Evolutionary conservation across 1,140 invertebrate genomes (phyloP).

Genomic region (Orius laevigatus): DNA sequence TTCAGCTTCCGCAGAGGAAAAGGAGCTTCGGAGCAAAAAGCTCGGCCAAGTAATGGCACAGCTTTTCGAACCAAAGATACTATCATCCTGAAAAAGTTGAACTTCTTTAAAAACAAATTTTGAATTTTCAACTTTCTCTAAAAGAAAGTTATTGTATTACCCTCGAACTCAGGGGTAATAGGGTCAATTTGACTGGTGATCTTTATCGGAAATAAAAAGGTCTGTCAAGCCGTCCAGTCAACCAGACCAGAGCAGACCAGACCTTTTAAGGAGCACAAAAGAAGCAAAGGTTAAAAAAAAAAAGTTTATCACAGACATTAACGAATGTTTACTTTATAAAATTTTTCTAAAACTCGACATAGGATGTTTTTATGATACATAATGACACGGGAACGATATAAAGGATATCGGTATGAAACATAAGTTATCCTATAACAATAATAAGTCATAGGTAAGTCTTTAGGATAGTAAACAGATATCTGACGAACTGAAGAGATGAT

Average conservation of each 20-base stretch:
- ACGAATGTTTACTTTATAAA: constrained; percentile 24
- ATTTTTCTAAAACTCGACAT: constrained; percentile 24
- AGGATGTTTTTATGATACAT: constrained; percentile 29
- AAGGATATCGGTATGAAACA: constrained; percentile 25
- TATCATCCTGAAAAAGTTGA: not conserved
- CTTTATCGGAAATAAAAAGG: too few relatives aligned
- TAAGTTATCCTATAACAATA: constrained; percentile 30
- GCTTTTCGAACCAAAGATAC: constrained; percentile 1
- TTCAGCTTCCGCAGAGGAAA: constrained; percentile 34
- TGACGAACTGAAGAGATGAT: constrained; percentile 27
- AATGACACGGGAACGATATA: constrained; percentile 27
- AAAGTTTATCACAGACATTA: constrained; percentile 2
- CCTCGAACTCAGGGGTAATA: too few relatives aligned
- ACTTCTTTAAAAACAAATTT: too few relatives aligned
- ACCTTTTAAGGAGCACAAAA: not conserved
- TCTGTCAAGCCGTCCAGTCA: too few relatives aligned
- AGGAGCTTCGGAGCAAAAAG: constrained; percentile 14
- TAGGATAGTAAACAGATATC: constrained; percentile 23
- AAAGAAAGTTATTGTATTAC: too few relatives aligned
- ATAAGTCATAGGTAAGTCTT: constrained; percentile 21
- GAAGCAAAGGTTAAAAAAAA: not conserved
- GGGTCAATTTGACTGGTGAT: too few relatives aligned
- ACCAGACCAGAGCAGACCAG: not conserved
- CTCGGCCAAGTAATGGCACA: not conserved
- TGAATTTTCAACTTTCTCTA: too few relatives aligned